Evolutionary conservation across 2,888 invertebrate genomes (phyloP).

Genomic region (Cerastoderma edule): DNA sequence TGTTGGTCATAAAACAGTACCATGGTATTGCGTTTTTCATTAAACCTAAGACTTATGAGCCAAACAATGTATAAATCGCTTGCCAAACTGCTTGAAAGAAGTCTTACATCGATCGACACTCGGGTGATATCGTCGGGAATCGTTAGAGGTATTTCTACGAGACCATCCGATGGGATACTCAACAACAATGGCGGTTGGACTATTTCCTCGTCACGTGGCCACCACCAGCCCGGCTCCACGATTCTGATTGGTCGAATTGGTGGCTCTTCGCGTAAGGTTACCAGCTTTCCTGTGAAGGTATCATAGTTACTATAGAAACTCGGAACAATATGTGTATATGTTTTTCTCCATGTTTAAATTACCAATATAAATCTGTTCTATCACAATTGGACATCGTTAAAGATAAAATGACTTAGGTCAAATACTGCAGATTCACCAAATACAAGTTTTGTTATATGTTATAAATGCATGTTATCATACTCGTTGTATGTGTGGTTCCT

Average conservation of each 20-base stretch:
- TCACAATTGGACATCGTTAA: no score
- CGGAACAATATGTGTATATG: no score
- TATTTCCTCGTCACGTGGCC: slow-evolving; percentile 37
- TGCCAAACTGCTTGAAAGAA: not conserved
- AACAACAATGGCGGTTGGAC: slow-evolving; percentile 38
- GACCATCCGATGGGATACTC: slow-evolving; percentile 56
- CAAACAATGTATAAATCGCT: not conserved
- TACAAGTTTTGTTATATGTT: no score
- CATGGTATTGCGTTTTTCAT: not conserved
- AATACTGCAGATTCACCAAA: no score
- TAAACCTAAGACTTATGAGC: not conserved
- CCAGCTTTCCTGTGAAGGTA: slow-evolving; percentile 20
- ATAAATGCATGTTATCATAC: no score
- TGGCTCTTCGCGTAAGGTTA: slow-evolving; percentile 5
- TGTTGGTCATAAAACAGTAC: not conserved
- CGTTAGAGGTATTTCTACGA: slow-evolving; percentile 59
- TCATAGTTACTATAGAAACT: no score
- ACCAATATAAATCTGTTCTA: no score
- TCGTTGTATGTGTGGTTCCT: no score
- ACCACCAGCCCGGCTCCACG: slow-evolving; percentile 40
- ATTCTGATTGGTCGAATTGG: slow-evolving; percentile 11
- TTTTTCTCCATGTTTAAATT: no score
- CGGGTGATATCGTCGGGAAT: slow-evolving; percentile 55
- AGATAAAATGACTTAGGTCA: no score
- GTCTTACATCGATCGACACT: slow-evolving; percentile 54